Evolutionary conservation across 2,888 invertebrate genomes (phyloP).

Genomic region (Lampropteryx suffumata): DNA sequence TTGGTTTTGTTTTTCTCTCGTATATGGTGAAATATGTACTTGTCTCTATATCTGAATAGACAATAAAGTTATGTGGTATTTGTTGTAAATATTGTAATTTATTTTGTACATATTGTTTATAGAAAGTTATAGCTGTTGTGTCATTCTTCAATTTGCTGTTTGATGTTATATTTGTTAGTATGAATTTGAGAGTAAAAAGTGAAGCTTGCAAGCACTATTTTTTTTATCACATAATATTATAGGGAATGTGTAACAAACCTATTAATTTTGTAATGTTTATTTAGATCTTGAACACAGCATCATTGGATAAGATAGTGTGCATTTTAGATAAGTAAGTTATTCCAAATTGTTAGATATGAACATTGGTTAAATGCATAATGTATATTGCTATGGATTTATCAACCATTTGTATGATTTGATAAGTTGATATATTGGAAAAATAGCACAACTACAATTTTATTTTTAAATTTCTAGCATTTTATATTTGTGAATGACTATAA

Average conservation of each 20-base stretch:
- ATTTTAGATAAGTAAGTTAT: too few species aligned
- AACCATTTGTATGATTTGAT: too few species aligned
- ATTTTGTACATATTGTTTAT: conserved; percentile 70
- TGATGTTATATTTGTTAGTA: not conserved
- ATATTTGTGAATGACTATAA: too few species aligned
- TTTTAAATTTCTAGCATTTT: too few species aligned
- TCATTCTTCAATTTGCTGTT: not conserved
- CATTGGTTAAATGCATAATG: too few species aligned
- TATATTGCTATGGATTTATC: too few species aligned
- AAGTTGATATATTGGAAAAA: too few species aligned
- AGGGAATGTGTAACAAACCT: not conserved
- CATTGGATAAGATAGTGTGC: not conserved
- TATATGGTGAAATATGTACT: conserved; percentile 96
- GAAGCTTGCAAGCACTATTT: conserved; percentile 1
- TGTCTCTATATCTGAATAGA: conserved; percentile 77
- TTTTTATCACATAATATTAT: not conserved
- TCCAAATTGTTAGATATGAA: too few species aligned
- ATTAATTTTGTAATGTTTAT: not conserved
- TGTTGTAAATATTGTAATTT: conserved; percentile 79
- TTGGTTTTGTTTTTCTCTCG: conserved; percentile 96
- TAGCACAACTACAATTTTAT: conserved; percentile 9
- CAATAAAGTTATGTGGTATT: conserved; percentile 31
- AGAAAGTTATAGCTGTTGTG: conserved; percentile 14
- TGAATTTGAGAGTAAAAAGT: not conserved
- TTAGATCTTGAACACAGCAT: not conserved